Conservation (phyloP, 2,888 invertebrate genomes). For the Agriopis leucophaearia region DNA sequence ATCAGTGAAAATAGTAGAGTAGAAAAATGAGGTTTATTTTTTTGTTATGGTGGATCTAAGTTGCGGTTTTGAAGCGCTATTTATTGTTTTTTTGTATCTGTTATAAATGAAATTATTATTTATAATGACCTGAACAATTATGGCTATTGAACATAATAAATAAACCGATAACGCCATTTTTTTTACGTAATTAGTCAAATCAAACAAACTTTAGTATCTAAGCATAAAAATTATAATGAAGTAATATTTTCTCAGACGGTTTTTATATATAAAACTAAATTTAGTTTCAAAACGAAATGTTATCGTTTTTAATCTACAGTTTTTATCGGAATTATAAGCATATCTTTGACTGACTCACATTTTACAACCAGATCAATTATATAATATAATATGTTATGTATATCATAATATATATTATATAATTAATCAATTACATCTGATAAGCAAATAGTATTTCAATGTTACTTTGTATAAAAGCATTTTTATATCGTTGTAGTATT, state of each 20-base stretch:
- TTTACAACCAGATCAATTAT: too few species aligned
- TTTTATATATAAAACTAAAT: slow-evolving; percentile 3
- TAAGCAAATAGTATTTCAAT: neutral
- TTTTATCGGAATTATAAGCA: neutral
- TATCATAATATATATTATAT: neutral
- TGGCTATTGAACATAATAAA: neutral
- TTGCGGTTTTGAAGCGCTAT: too few species aligned
- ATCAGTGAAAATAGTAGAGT: too few species aligned
- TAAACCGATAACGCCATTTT: neutral
- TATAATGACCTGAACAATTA: neutral
- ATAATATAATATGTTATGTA: too few species aligned
- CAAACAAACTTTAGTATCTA: neutral
- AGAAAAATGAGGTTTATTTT: too few species aligned
- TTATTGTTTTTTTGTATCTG: too few species aligned
- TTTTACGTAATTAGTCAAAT: neutral
- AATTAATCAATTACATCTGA: neutral
- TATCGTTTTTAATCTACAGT: neutral
- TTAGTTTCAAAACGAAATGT: slow-evolving; percentile 1
- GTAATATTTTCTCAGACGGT: neutral
- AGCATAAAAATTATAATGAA: neutral
- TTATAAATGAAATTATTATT: neutral
- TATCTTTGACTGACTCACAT: neutral
- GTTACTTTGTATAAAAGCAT: neutral
- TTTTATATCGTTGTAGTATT: neutral
- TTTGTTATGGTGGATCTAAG: too few species aligned